Evolutionary conservation across 2,888 invertebrate genomes (phyloP).

Genomic region (Drosophila mulleri): DNA sequence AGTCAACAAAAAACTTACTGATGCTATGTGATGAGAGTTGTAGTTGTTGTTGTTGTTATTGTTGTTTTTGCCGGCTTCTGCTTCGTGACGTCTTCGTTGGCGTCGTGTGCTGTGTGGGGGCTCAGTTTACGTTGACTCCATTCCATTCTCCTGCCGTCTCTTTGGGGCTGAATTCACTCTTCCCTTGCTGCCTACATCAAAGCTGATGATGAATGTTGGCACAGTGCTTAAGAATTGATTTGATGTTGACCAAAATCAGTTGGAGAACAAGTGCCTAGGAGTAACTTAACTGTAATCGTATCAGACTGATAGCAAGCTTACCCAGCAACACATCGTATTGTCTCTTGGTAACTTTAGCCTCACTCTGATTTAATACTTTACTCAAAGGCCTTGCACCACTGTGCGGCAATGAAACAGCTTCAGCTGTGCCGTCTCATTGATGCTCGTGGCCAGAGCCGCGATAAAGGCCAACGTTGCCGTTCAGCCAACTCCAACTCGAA

Average conservation of each 20-base stretch:
- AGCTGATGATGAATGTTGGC: conserved; percentile 42
- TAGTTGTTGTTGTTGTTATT: conserved; percentile 11
- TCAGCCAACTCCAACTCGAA: conserved; percentile 17
- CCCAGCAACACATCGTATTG: too few relatives aligned
- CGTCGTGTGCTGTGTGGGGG: conserved; percentile 63
- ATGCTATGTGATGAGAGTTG: conserved; percentile 39
- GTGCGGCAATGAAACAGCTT: conserved; percentile 17
- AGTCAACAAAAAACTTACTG: conserved; percentile 28
- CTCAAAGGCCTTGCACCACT: conserved; percentile 14
- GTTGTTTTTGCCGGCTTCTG: conserved; percentile 19
- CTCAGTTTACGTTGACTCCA: conserved; percentile 26
- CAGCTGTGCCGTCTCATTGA: conserved; percentile 5
- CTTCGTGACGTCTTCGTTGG: conserved; percentile 49
- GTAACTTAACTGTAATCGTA: neutral
- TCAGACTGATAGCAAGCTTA: neutral
- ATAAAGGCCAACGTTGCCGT: conserved; percentile 17
- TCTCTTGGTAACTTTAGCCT: too few relatives aligned
- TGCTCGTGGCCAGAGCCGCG: conserved; percentile 27
- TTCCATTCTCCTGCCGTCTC: conserved; percentile 24
- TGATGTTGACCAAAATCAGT: neutral
- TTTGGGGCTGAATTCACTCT: conserved; percentile 26
- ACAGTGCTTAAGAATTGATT: conserved; percentile 35
- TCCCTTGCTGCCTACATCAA: conserved; percentile 47
- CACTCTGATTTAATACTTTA: neutral
- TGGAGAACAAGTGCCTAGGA: neutral